Evolutionary conservation across 2,888 invertebrate species (phyloP), one percentile per base, ranked within the genome.

Genomic region (Thymelicus sylvestris): DNA sequence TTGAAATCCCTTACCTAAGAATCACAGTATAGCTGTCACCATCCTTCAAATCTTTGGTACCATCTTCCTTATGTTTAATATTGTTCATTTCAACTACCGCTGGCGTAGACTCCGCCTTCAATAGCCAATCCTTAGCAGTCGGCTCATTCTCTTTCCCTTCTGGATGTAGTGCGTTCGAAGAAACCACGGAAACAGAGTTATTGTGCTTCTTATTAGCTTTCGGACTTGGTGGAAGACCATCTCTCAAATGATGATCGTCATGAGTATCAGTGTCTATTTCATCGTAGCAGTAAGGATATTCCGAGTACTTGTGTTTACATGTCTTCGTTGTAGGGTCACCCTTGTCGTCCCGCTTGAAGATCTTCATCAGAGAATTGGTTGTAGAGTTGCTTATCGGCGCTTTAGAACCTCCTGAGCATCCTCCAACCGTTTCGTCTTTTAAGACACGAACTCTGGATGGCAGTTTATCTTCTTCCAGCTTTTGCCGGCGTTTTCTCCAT

Each of bases 261-360:
- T 96, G 96, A 0, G 96, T 96, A 72, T 96, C 96, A 38, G 96
- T 96, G 12, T 96, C 96, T 52, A 97, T 97, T 86, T 97, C 97
- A 77, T 97, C 97, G 76, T 97, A 97, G 81, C 97, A 97, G 83
- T 97, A 97, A 0, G 97, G 97, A 86, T 97, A 97, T 52, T 97
- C 97, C n/a, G 97, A 97, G 82, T 97, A 97, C 83, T 97, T 97
- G 79, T 97, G 97, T 87, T 97, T 97, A 85, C 97, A 98, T 24
- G 97, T 95, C 77, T 97, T 97, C 73, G 96, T 92, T 0, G 91
- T 92, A 0, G 92, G 90, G 75, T 92, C 93, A 0, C 84, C 78
- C 31, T 92, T 91, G 0, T 93, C 92, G 3, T 93, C 92, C 12
- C 86, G 82, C 69, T 92, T 93, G 66, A 93, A 92, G 24, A 93